phyloP scores from a whole-genome alignment of 92 coral and sea anemone genomes.

The Zoanthus solanderi region DNA sequence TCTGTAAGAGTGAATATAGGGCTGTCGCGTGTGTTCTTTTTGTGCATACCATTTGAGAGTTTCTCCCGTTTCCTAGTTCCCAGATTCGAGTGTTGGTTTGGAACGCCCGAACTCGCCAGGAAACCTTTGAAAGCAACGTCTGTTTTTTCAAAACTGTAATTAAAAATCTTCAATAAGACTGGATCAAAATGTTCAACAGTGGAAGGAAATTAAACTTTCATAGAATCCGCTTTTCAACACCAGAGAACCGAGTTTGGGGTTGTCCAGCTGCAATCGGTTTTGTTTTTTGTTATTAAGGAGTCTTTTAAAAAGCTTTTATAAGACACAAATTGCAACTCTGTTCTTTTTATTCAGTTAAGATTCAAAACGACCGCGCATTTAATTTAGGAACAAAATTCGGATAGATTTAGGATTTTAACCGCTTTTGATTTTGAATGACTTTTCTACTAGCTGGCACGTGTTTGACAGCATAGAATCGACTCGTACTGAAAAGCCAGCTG shows the following conservation, averaged over 20 bases:
- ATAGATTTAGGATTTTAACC: conserved; percentile 23
- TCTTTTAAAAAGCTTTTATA: conserved; percentile 37
- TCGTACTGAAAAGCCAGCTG: conserved; percentile 35
- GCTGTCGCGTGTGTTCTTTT: conserved; percentile 51
- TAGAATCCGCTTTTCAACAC: conserved; percentile 55
- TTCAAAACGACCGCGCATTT: background rate
- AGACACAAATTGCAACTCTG: conserved; percentile 33
- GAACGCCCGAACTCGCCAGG: conserved; percentile 11
- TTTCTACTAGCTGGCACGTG: conserved; percentile 32
- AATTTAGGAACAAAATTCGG: conserved; percentile 2
- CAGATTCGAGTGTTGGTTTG: conserved; percentile 1
- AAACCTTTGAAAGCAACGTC: conserved; percentile 10
- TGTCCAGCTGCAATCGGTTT: conserved; percentile 48
- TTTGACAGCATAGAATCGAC: conserved; percentile 25
- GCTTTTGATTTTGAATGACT: conserved; percentile 1
- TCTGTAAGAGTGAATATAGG: conserved; percentile 28
- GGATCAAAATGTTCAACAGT: conserved; percentile 35
- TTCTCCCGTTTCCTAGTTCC: conserved; percentile 38
- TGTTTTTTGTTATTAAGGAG: conserved; percentile 52
- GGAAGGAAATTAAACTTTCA: conserved; percentile 71
- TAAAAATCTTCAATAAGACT: conserved; percentile 24
- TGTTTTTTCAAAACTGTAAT: conserved; percentile 8
- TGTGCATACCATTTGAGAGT: conserved; percentile 48
- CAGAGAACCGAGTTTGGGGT: conserved; percentile 30
- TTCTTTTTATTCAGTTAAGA: background rate